Conservation (phyloP, 2,888 invertebrate genomes). For the Xestia rhomboidea region DNA sequence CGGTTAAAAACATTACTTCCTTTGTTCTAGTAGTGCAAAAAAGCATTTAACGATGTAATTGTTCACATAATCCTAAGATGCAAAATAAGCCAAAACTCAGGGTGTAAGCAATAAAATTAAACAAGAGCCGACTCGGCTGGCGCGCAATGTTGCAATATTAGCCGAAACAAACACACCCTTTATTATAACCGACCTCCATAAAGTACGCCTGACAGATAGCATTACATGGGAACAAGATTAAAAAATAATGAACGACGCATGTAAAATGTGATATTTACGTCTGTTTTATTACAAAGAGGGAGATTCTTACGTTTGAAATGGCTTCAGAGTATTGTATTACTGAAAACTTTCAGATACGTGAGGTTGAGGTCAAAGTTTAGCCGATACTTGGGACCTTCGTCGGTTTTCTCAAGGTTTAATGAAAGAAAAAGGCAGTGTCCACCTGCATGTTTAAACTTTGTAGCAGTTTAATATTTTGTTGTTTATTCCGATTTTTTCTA, state of each 20-base stretch:
- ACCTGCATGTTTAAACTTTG: slow-evolving; percentile 15
- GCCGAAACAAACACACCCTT: slow-evolving; percentile 61
- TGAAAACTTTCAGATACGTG: slow-evolving; percentile 29
- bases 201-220: slow-evolving; percentile 61
- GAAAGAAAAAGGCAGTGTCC: slow-evolving; percentile 15
- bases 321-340: slow-evolving; percentile 35
- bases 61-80: slow-evolving; percentile 1
- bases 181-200: slow-evolving; percentile 57
- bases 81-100: slow-evolving; percentile 9
- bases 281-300: slow-evolving; percentile 21
- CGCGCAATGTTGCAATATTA: slow-evolving; percentile 29
- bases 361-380: slow-evolving; percentile 22
- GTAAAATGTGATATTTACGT: slow-evolving; percentile 40
- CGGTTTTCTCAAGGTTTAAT: slow-evolving; percentile 24
- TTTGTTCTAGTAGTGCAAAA: background rate
- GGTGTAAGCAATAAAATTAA: slow-evolving; percentile 38
- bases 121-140: slow-evolving; percentile 28
- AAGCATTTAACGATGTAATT: background rate
- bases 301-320: slow-evolving; percentile 23
- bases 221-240: slow-evolving; percentile 60
- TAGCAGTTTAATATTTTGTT: background rate
- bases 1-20: no score
- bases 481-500: background rate
- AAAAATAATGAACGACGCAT: slow-evolving; percentile 55
- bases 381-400: slow-evolving; percentile 35